Conservation (phyloP, 1,140 invertebrate genomes). For the Aphidius ervi region DNA sequence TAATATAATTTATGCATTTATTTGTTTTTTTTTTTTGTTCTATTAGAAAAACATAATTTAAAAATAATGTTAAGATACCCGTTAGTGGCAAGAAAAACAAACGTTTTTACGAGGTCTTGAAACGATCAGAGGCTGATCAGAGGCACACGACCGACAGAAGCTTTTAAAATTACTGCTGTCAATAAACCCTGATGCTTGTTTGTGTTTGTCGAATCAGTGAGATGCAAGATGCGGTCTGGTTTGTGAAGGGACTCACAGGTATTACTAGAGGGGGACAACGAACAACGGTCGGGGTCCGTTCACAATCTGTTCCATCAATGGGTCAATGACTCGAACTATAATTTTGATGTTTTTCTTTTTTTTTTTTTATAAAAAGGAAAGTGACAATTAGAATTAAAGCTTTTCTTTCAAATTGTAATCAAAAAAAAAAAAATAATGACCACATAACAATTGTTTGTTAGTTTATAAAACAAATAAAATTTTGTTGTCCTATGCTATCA, state of each 20-base stretch:
- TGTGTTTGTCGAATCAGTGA: slow-evolving; percentile 25
- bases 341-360: not conserved
- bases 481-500: too few species aligned
- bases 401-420: not conserved
- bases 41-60: slow-evolving; percentile 9
- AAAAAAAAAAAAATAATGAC: too few species aligned
- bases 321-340: slow-evolving; percentile 3
- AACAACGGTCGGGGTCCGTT: slow-evolving; percentile 24
- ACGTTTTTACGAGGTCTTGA: slow-evolving; percentile 39
- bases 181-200: slow-evolving; percentile 46
- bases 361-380: not conserved
- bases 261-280: slow-evolving; percentile 17
- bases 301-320: slow-evolving; percentile 3
- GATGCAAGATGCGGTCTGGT: not conserved
- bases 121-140: slow-evolving; percentile 53
- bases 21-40: not conserved
- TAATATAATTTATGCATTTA: slow-evolving; percentile 1
- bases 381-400: not conserved
- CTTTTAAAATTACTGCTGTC: slow-evolving; percentile 55
- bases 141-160: slow-evolving; percentile 45
- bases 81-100: slow-evolving; percentile 35
- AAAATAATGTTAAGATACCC: slow-evolving; percentile 25
- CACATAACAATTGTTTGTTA: too few species aligned
- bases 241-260: slow-evolving; percentile 3
- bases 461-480: too few species aligned